phyloP scores from a whole-genome alignment of 2,888 invertebrate species.

The Melipona bicolor region DNA sequence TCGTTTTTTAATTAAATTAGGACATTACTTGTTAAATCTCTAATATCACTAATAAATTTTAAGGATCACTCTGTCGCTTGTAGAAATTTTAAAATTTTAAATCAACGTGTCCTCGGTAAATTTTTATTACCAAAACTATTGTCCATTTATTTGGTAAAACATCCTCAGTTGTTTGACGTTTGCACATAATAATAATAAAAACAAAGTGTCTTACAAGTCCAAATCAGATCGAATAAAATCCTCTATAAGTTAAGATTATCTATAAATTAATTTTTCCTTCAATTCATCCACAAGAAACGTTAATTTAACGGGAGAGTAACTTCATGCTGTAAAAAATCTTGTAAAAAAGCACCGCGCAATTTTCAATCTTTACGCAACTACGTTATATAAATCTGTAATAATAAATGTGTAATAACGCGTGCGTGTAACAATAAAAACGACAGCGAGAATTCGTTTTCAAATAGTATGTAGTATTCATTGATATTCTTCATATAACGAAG shows the following conservation, averaged over 20 bases:
- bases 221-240: too few relatives aligned
- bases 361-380: neutral
- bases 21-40: too few relatives aligned
- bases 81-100: neutral
- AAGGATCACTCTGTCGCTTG: too few relatives aligned
- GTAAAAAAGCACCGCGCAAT: neutral
- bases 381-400: neutral
- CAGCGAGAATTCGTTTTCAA: neutral
- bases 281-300: neutral
- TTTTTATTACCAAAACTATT: too few relatives aligned
- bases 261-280: too few relatives aligned
- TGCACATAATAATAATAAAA: too few relatives aligned
- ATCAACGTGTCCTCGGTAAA: neutral
- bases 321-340: neutral
- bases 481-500: neutral
- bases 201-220: too few relatives aligned
- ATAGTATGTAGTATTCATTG: neutral
- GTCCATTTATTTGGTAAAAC: too few relatives aligned
- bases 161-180: too few relatives aligned
- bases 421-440: neutral
- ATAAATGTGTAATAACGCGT: neutral
- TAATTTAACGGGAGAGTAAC: neutral
- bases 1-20: too few relatives aligned
- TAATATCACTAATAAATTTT: too few relatives aligned
- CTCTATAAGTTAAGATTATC: too few relatives aligned